Evolutionary conservation across 2,113 vertebrate species (phyloP).

Genomic region (Xiphophorus hellerii): DNA sequence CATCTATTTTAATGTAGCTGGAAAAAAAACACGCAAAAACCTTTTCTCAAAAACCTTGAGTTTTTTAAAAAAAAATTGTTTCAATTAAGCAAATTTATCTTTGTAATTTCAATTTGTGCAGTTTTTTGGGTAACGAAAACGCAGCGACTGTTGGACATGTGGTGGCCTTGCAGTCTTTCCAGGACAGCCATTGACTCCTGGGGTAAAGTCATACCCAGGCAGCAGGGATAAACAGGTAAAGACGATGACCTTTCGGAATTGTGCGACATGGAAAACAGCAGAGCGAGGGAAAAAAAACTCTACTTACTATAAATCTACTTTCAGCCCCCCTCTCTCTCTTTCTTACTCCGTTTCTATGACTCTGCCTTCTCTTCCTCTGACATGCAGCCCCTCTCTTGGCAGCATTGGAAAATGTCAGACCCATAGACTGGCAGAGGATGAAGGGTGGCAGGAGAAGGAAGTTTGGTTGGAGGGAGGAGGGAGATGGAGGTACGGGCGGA

Average conservation of each 20-base stretch:
- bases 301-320: slow-evolving; percentile 50
- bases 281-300: background rate
- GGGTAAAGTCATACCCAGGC: too few species aligned
- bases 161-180: too few species aligned
- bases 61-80: too few species aligned
- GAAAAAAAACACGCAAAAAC: too few species aligned
- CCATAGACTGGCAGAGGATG: slow-evolving; percentile 70
- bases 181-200: too few species aligned
- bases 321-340: slow-evolving; percentile 20
- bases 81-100: too few species aligned
- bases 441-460: slow-evolving; percentile 56
- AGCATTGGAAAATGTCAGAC: slow-evolving; percentile 67
- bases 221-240: background rate
- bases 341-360: slow-evolving; percentile 20
- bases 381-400: slow-evolving; percentile 52
- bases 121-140: too few species aligned
- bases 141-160: too few species aligned
- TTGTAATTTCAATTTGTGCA: too few species aligned
- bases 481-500: slow-evolving; percentile 31
- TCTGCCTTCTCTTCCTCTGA: slow-evolving; percentile 25
- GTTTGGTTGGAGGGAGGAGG: background rate
- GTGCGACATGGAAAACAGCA: slow-evolving; percentile 34
- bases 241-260: slow-evolving; percentile 51
- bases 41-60: too few species aligned
- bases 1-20: too few species aligned